phyloP scores from a whole-genome alignment of 1,140 invertebrate genomes.

The Pissodes strobi region DNA sequence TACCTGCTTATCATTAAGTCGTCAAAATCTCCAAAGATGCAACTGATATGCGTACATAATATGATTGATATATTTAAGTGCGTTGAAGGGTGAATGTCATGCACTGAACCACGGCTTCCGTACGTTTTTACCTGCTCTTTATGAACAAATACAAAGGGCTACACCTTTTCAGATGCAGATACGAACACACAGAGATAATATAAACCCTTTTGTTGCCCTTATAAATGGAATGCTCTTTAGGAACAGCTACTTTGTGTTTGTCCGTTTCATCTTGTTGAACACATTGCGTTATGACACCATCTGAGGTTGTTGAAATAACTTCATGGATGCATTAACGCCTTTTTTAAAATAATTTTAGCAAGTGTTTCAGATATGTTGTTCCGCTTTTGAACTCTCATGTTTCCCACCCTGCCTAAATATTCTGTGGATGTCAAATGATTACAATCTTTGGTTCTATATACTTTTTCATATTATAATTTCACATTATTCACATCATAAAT shows the following conservation, averaged over 20 bases:
- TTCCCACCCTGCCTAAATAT: neutral
- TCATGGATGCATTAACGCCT: constrained; percentile 8
- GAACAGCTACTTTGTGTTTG: constrained; percentile 32
- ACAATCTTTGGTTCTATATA: no score
- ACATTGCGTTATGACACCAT: constrained; percentile 28
- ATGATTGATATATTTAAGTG: constrained; percentile 39
- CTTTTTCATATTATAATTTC: no score
- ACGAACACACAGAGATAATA: constrained; percentile 13
- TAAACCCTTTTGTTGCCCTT: constrained; percentile 26
- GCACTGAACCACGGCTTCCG: constrained; percentile 23
- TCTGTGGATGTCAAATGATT: no score
- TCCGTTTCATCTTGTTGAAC: constrained; percentile 35
- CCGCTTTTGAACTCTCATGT: neutral
- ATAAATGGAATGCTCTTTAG: constrained; percentile 14
- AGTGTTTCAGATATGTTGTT: constrained; percentile 1
- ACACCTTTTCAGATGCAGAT: constrained; percentile 30
- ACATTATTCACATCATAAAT: no score
- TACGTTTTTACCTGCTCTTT: constrained; percentile 26
- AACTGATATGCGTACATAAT: constrained; percentile 38
- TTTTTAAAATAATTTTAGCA: constrained; percentile 5
- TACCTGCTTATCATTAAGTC: constrained; percentile 38
- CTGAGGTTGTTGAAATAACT: constrained; percentile 7
- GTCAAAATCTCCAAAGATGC: constrained; percentile 30
- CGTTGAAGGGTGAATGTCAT: constrained; percentile 30
- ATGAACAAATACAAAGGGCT: constrained; percentile 25